These are phyloP conservation scores for Polyploca ridens DNA, from an alignment of 2,888 invertebrate species.

Conservation along the genomic window DNA sequence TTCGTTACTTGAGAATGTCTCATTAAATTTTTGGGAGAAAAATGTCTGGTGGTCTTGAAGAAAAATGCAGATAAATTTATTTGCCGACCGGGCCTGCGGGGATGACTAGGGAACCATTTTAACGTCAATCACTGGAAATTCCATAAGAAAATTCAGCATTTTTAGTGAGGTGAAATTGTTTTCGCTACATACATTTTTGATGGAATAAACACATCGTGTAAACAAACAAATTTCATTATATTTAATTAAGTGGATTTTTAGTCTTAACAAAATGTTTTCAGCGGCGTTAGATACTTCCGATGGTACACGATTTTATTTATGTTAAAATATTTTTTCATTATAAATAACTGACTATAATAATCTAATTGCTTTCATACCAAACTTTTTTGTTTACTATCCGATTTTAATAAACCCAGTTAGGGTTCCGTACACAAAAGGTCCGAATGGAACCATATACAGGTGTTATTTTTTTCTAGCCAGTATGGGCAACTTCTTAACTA, in stretches of 20 bases:
- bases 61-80: slow-evolving; percentile 46
- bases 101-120: slow-evolving; percentile 46
- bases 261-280: background rate
- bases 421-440: too few relatives aligned
- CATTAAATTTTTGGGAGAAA: slow-evolving; percentile 49
- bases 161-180: slow-evolving; percentile 26
- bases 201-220: background rate
- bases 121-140: slow-evolving; percentile 47
- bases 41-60: slow-evolving; percentile 45
- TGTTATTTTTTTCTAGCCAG: too few relatives aligned
- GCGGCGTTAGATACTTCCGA: slow-evolving; percentile 12
- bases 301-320: too few relatives aligned
- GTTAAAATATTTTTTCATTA: too few relatives aligned
- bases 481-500: too few relatives aligned
- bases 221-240: background rate
- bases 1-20: slow-evolving; percentile 49
- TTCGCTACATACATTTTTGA: slow-evolving; percentile 9
- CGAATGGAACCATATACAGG: too few relatives aligned
- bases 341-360: too few relatives aligned
- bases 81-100: slow-evolving; percentile 39
- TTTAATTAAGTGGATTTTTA: background rate
- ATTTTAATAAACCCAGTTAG: too few relatives aligned
- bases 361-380: too few relatives aligned
- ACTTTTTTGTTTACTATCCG: too few relatives aligned
- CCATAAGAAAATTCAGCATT: slow-evolving; percentile 26